These are phyloP conservation scores for Passer domesticus DNA, from an alignment of 2,113 vertebrate genomes.

Conservation along the genomic window DNA sequence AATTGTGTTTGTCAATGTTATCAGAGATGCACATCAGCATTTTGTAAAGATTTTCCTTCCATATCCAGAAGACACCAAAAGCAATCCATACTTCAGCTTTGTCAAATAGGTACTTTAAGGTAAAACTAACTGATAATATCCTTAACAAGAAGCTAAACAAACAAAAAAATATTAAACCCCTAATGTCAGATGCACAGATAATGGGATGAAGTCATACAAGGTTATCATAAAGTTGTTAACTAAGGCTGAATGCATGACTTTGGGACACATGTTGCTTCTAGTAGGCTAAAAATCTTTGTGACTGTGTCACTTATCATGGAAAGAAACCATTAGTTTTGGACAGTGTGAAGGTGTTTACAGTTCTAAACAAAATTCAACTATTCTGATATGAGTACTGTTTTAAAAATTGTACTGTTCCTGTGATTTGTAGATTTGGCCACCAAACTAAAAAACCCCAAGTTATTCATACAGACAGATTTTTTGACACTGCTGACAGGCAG, in stretches of 20 bases:
- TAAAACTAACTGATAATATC: neutral
- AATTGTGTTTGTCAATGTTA: neutral
- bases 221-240: neutral
- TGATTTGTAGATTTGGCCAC: neutral
- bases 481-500: neutral
- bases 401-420: fast-evolving
- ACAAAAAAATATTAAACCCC: neutral
- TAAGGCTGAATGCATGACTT: neutral
- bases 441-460: neutral
- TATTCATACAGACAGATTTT: fast-evolving
- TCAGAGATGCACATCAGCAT: neutral
- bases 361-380: neutral
- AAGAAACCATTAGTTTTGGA: neutral
- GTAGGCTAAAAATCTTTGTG: neutral
- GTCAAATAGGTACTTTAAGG: neutral
- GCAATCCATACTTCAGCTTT: neutral
- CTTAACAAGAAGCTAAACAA: neutral
- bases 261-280: neutral
- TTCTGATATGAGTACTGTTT: neutral
- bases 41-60: neutral
- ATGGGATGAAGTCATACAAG: neutral
- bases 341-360: neutral
- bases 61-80: neutral
- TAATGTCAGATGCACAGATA: neutral
- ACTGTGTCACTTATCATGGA: neutral